Conservation (phyloP, 2,797 vertebrate genomes). For the Carcharodon carcharias region DNA sequence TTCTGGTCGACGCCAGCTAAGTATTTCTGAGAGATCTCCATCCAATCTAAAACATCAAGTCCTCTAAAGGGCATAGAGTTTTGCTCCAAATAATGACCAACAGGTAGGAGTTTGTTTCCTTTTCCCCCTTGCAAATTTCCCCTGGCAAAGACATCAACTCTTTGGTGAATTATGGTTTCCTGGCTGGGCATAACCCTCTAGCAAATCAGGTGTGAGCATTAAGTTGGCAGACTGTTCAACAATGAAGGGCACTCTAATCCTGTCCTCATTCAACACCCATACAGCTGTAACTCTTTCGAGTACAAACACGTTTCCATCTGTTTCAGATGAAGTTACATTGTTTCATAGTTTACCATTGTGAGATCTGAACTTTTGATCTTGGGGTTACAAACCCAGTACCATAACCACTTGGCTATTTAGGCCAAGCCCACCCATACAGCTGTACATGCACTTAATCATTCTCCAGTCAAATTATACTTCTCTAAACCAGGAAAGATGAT, state of each 20-base stretch:
- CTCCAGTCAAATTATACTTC: neutral
- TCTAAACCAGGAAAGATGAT: neutral
- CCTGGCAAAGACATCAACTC: neutral
- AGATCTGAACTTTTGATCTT: no score
- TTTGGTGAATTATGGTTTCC: neutral
- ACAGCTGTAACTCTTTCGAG: no score
- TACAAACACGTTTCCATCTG: no score
- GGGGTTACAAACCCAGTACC: no score
- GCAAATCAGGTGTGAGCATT: neutral
- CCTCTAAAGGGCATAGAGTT: neutral
- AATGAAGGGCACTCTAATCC: neutral
- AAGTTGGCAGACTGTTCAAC: neutral
- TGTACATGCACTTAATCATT: neutral
- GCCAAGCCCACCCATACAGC: no score
- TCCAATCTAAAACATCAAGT: neutral
- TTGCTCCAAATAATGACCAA: neutral
- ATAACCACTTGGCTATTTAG: no score
- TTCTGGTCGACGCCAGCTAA: neutral
- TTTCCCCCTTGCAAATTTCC: neutral
- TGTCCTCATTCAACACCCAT: neutral
- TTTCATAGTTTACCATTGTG: no score
- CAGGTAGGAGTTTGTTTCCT: neutral
- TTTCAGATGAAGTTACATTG: no score
- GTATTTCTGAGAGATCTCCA: neutral
- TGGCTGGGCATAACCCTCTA: neutral